Evolutionary conservation across 1,140 invertebrate genomes (phyloP).

Genomic region (Halictus rubicundus): DNA sequence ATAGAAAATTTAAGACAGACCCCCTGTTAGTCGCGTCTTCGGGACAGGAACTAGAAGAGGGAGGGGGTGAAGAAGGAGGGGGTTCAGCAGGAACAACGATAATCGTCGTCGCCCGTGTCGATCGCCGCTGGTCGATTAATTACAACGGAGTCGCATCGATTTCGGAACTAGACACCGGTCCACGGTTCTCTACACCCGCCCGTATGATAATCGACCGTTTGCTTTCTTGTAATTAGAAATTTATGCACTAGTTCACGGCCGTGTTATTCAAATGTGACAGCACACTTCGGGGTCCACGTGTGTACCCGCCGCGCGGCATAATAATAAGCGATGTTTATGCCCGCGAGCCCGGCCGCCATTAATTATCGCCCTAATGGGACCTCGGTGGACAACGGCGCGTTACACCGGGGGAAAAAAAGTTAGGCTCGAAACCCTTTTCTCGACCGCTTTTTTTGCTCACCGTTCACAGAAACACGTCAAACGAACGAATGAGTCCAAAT

Average conservation of each 20-base stretch:
- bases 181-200: not conserved
- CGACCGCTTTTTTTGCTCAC: too few species aligned
- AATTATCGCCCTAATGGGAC: constrained; percentile 75
- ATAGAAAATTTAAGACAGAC: constrained; percentile 45
- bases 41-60: too few species aligned
- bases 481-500: too few species aligned
- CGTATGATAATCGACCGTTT: constrained; percentile 50
- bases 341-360: constrained; percentile 65
- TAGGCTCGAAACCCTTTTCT: not conserved
- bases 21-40: not conserved
- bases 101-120: constrained; percentile 36
- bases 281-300: constrained; percentile 63
- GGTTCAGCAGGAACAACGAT: constrained; percentile 29
- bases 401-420: constrained; percentile 40
- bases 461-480: not conserved
- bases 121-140: constrained; percentile 38
- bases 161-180: not conserved
- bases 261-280: constrained; percentile 80
- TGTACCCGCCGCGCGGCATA: constrained; percentile 63
- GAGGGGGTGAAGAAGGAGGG: not conserved
- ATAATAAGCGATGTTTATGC: constrained; percentile 71
- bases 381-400: constrained; percentile 59
- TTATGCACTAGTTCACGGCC: constrained; percentile 77
- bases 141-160: constrained; percentile 33
- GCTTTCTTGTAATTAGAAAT: constrained; percentile 79